Evolutionary conservation across 2,888 invertebrate species (phyloP), one percentile per base, ranked within the genome.

Genomic region (Esperia sulphurella): DNA sequence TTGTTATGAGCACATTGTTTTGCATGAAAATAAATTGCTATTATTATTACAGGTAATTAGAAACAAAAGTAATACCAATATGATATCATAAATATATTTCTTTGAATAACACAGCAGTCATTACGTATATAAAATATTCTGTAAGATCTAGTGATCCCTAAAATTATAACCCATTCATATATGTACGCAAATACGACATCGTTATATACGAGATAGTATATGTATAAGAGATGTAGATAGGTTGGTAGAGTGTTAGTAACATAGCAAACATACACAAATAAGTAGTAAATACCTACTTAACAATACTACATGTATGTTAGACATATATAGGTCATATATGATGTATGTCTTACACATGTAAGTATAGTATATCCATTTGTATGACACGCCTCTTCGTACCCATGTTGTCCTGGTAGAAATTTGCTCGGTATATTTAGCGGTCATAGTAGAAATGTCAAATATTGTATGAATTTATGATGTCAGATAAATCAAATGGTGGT

Each of bases 341-440:
- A 5, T 8, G 8, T 2, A 31, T 31, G 5, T 9, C 10, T 9
- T 31, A 9, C 9, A 31, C 8, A 8, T 31, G 31, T 8, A 31
- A 10, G 31, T 31, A 31, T 31, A 31, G n/a, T 35, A n/a, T 35
- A n/a, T 8, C 1, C 8, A 31, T 31, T 10, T 31, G 8, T 31
- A 31, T 31, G 10, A 9, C 31, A 31, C 3, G 31, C 31, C 28
- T 41, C 21, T 28, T 30, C 30, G 8, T 35, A 41, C 49, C 54
- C 58, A 64, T 70, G 68, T 45, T 58, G 44, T 58, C 68, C 65
- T 62, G 57, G 59, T 71, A 60, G 49, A 50, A 57, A 50, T 63
- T 63, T 60, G 62, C 48, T 49, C 64, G 60, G 60, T 33, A 39
- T 41, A 42, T 45, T 45, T 47, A 37, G 45, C 43, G 33, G 45